phyloP scores from a whole-genome alignment of 2,797 vertebrate species.

The Leptodactylus fallax region DNA sequence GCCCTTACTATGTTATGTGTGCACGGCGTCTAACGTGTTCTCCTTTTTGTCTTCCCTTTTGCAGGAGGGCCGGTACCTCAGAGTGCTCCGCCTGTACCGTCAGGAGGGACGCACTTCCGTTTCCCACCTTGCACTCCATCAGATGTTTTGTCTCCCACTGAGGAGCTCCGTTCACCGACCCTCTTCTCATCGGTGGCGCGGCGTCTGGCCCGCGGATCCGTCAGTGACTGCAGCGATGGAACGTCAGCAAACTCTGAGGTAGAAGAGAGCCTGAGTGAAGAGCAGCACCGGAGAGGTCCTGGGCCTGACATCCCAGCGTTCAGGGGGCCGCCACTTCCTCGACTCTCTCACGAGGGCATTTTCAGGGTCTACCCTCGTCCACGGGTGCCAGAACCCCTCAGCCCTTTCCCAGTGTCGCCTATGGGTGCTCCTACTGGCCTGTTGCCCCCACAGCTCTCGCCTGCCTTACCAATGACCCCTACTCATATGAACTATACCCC shows the following conservation, averaged over 20 bases:
- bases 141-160: conserved; percentile 82
- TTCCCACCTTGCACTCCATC: conserved; percentile 89
- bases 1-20: too few relatives aligned
- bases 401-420: conserved; percentile 89
- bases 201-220: conserved; percentile 85
- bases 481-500: conserved; percentile 89
- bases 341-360: conserved; percentile 81
- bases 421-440: conserved; percentile 82
- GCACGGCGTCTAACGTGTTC: neutral
- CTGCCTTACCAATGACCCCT: conserved; percentile 88
- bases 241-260: conserved; percentile 88
- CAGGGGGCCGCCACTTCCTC: conserved; percentile 73
- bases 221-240: conserved; percentile 92
- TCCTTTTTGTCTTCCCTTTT: neutral
- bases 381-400: conserved; percentile 80
- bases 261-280: conserved; percentile 81
- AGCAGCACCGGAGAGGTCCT: conserved; percentile 72
- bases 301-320: conserved; percentile 60
- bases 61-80: conserved; percentile 87
- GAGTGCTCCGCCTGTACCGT: conserved; percentile 90
- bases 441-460: conserved; percentile 85
- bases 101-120: conserved; percentile 84
- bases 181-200: conserved; percentile 83
- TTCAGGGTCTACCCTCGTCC: conserved; percentile 81
- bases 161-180: conserved; percentile 80